A percentile compares a stretch with the other conserved stretches of the same genome.
These are phyloP conservation scores for Drosophila ficusphila DNA, from an alignment of 1,140 invertebrate species.

Conservation along the genomic window DNA sequence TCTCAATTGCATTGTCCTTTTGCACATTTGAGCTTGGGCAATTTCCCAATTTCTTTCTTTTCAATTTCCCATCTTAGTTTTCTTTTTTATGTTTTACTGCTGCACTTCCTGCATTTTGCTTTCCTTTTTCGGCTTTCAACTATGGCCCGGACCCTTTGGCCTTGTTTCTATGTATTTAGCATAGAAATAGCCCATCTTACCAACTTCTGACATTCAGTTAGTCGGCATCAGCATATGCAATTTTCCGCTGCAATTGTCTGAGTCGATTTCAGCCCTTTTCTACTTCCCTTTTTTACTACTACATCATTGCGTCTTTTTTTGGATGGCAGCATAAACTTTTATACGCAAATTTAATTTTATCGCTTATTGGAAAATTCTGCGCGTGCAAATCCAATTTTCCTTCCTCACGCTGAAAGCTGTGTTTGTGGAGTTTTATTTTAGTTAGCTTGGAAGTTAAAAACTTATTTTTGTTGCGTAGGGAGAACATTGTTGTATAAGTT, in stretches of 20 bases:
- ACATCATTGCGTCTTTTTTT: conserved; percentile 10
- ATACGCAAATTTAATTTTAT: conserved; percentile 45
- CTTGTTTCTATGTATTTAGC: conserved; percentile 36
- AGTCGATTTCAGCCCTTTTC: conserved; percentile 6
- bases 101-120: conserved; percentile 38
- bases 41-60: conserved; percentile 22
- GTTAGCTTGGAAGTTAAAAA: conserved; percentile 29
- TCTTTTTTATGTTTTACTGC: conserved; percentile 9
- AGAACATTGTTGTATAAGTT: neutral
- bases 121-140: neutral
- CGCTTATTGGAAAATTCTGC: conserved; percentile 39
- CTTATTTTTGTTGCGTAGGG: conserved; percentile 18
- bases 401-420: neutral
- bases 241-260: conserved; percentile 46
- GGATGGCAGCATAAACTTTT: conserved; percentile 33
- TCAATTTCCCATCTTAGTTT: conserved; percentile 21
- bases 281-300: conserved; percentile 1
- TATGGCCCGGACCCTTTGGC: conserved; percentile 15
- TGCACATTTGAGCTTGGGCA: conserved; percentile 19
- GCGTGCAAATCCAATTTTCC: conserved; percentile 32
- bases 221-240: conserved; percentile 44
- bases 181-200: conserved; percentile 32
- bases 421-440: conserved; percentile 14
- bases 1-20: conserved; percentile 38
- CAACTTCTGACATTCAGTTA: conserved; percentile 13